Evolutionary conservation across 2,888 invertebrate genomes (phyloP).

Genomic region (Caenorhabditis wallacei): DNA sequence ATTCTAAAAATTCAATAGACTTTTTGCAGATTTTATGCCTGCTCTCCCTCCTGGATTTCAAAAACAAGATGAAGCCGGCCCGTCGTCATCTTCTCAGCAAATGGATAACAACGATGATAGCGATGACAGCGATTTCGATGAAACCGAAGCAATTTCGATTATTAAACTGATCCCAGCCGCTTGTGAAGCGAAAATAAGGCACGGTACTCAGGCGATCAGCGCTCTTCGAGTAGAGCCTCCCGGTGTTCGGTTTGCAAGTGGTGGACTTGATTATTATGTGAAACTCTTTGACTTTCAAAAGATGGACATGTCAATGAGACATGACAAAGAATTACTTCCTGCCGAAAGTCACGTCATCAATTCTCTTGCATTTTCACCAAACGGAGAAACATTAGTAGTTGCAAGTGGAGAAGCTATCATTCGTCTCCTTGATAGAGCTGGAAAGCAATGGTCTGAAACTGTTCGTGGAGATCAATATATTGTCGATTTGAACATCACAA

Average conservation of each 20-base stretch:
- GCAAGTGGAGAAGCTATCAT: slow-evolving; percentile 90
- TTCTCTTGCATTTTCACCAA: slow-evolving; percentile 92
- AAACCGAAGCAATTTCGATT: slow-evolving; percentile 82
- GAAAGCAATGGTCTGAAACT: slow-evolving; percentile 82
- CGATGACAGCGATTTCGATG: slow-evolving; percentile 83
- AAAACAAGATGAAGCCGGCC: slow-evolving; percentile 59
- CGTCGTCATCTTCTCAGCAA: slow-evolving; percentile 11
- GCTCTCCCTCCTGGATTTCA: slow-evolving; percentile 80
- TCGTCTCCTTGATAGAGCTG: slow-evolving; percentile 86
- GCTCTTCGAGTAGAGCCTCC: slow-evolving; percentile 95
- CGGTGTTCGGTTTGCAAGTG: slow-evolving; percentile 93
- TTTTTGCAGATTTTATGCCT: slow-evolving; percentile 75
- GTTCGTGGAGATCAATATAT: slow-evolving; percentile 91
- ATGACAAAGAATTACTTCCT: slow-evolving; percentile 85
- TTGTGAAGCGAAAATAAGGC: slow-evolving; percentile 89
- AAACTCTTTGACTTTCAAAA: slow-evolving; percentile 99
- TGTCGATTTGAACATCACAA: slow-evolving; percentile 93
- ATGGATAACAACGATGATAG: slow-evolving; percentile 75
- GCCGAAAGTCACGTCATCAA: slow-evolving; percentile 90
- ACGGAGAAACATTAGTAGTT: slow-evolving; percentile 94
- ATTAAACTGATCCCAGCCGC: slow-evolving; percentile 85
- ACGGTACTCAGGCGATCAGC: slow-evolving; percentile 87
- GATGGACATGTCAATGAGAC: slow-evolving; percentile 89
- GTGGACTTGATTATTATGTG: slow-evolving; percentile 93
- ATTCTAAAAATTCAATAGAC: no score